Evolutionary conservation across 2,797 vertebrate genomes (phyloP), one percentile per base, ranked within the genome.

Genomic region (Ammospiza maritima): DNA sequence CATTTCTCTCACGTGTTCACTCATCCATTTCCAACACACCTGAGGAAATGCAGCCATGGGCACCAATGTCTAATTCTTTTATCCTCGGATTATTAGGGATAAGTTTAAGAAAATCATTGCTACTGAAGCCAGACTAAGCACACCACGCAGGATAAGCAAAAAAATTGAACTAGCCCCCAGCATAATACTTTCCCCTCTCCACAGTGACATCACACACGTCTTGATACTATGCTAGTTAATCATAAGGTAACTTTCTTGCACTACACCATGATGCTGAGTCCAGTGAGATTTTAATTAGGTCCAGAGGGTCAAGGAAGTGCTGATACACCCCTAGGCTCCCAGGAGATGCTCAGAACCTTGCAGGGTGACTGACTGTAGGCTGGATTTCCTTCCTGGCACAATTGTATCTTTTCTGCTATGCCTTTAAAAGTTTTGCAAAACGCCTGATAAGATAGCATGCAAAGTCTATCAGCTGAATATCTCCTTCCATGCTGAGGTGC

Each of bases 1-100:
- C 42, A 84, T 91, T 96, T 71, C 71, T 90, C 64, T 76, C 54
- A 40, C 38, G 17, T 67, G 50, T 53, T 85, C 86, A 75, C 51
- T 61, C 51, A 84, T 5, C 22, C 62, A 62, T 73, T 90, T 90
- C 48, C 54, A 87, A 47, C n/a, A 30, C 48, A 86, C 17, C 25
- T 44, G 61, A 50, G 25, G 69, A 74, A 93, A 88, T 1, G 27
- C 60, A 90, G 36, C 48, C 48, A 38, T 42, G 40, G 74, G 34
- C 0, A 3, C 29, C 8, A 8, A 30, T 50, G 50, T 42, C 29
- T 50, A 73, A 87, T 50, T 94, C 50, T 73, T 54, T 83, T 2
- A 3, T 71, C 44, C 61, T 57, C 42, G 50, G 57, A 77, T 69
- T 88, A 83, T 14, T 30, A 69, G 30, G 36, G 66, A 69, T 74